Conservation (phyloP, 2,888 invertebrate species). For the Iphiclides podalirius region DNA sequence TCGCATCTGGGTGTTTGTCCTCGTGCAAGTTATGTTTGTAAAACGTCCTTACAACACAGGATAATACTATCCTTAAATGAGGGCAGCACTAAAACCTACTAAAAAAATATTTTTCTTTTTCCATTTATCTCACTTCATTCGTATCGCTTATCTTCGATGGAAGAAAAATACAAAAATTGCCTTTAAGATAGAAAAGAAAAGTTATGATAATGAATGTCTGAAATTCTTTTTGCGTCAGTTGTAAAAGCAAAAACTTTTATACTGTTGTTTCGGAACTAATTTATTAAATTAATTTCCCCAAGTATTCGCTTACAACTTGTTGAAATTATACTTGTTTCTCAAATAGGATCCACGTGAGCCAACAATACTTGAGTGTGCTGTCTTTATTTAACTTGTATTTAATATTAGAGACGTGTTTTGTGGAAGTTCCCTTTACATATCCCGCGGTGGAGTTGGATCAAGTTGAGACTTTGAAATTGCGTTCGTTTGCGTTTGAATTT, state of each 20-base stretch:
- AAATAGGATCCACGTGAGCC: slow-evolving; percentile 60
- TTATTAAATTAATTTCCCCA: slow-evolving; percentile 63
- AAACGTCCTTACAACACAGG: too few species aligned
- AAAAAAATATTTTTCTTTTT: too few species aligned
- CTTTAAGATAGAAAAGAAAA: slow-evolving; percentile 25
- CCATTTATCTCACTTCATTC: too few species aligned
- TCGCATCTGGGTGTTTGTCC: too few species aligned
- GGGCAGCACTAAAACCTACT: too few species aligned
- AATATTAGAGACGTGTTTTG: slow-evolving; percentile 70
- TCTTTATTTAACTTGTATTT: slow-evolving; percentile 73
- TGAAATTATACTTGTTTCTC: slow-evolving; percentile 63
- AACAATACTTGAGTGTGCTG: slow-evolving; percentile 61
- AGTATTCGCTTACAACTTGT: slow-evolving; percentile 55
- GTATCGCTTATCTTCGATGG: slow-evolving; percentile 15
- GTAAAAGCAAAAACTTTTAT: slow-evolving; percentile 42
- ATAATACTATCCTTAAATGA: too few species aligned
- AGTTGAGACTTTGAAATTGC: slow-evolving; percentile 62
- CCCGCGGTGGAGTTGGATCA: slow-evolving; percentile 46
- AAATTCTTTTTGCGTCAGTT: slow-evolving; percentile 48
- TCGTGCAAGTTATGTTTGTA: too few species aligned
- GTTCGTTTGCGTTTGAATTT: slow-evolving; percentile 56
- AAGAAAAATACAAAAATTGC: slow-evolving; percentile 18
- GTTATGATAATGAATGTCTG: slow-evolving; percentile 39
- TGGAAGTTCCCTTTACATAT: slow-evolving; percentile 46
- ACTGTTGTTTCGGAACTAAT: slow-evolving; percentile 54